A percentile compares a stretch with the other conserved stretches of the same genome.
phyloP scores from a whole-genome alignment of 2,797 vertebrate genomes.

The Nasua narica region DNA sequence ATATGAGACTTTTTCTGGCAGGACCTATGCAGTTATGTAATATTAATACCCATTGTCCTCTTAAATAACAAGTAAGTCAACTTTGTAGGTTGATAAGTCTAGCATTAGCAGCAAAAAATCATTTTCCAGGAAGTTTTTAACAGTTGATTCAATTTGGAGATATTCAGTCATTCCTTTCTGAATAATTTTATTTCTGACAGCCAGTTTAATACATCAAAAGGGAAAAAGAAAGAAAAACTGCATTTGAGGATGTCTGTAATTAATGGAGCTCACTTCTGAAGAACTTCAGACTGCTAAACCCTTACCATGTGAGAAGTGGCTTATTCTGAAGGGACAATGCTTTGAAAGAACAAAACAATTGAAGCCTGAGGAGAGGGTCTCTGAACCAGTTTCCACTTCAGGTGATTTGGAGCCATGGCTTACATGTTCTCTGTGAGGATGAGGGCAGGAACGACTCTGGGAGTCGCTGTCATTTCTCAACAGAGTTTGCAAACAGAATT shows the following conservation, averaged over 20 bases:
- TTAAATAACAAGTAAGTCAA: slow-evolving; percentile 27
- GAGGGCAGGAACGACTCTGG: slow-evolving; percentile 27
- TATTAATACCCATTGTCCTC: not conserved
- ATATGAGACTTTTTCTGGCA: not conserved
- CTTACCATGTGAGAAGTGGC: not conserved
- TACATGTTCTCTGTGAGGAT: not conserved
- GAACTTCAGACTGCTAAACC: not conserved
- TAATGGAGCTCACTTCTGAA: slow-evolving; percentile 19
- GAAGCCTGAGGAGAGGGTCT: not conserved
- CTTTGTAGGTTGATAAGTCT: not conserved
- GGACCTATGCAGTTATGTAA: not conserved
- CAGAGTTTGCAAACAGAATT: slow-evolving; percentile 57
- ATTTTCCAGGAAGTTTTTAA: slow-evolving; percentile 52
- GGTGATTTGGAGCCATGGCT: not conserved
- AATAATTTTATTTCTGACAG: slow-evolving; percentile 62
- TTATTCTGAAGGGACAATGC: not conserved
- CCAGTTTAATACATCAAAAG: slow-evolving; percentile 53
- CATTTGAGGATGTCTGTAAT: slow-evolving; percentile 33
- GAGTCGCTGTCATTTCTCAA: slow-evolving; percentile 52
- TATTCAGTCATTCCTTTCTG: slow-evolving; percentile 49
- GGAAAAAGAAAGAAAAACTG: not conserved
- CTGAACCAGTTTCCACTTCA: not conserved
- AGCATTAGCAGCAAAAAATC: not conserved
- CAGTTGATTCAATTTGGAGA: slow-evolving; percentile 60
- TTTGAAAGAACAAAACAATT: slow-evolving; percentile 24